Evolutionary conservation across 2,888 invertebrate species (phyloP), one percentile per base, ranked within the genome.

Genomic region (Latrodectus hesperus): DNA sequence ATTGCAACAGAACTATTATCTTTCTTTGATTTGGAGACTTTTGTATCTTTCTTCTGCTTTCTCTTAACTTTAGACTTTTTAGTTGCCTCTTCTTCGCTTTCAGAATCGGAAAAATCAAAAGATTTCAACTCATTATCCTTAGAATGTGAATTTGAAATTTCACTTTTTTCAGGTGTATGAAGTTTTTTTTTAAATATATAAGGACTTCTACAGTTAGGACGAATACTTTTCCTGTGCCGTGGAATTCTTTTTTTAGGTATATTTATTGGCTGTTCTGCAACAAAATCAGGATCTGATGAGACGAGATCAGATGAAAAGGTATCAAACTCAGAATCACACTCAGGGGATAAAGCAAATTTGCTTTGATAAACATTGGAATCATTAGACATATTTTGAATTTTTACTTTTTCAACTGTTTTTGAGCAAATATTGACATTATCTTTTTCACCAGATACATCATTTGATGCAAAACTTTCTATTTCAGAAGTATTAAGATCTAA

Each of bases 141-240:
- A 64, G 72, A 72, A 70, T 60, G 22, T n/a, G 17, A 0, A 17
- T 14, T 26, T 9, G 38, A 9, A 79, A 38, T 14, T 38, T 26
- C 26, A 60, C 55, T 70, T n/a, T 38, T 26, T n/a, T 70, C 17
- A 8, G 38, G 11, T 9, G 53, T n/a, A 26, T 22, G 55, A 10
- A 55, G 26, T 9, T 14, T 52, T 1, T 52, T 77, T 14, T 51
- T 78, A 55, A 78, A 78, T 4, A 78, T 53, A 70, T 55, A 78
- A 55, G 14, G 16, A 16, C 52, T 70, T n/a, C 55, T 60, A 6
- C 11, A 53, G 16, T 70, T 70, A 11, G 73, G 73, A 12, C 22
- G 9, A 16, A 73, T 51, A 73, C 73, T 73, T 73, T 10, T 52
- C 73, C 52, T 52, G 73, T 70, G 12, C 26, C 73, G n/a, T n/a